phyloP scores from a whole-genome alignment of 2,797 vertebrate genomes.

The Ateles fusciceps region DNA sequence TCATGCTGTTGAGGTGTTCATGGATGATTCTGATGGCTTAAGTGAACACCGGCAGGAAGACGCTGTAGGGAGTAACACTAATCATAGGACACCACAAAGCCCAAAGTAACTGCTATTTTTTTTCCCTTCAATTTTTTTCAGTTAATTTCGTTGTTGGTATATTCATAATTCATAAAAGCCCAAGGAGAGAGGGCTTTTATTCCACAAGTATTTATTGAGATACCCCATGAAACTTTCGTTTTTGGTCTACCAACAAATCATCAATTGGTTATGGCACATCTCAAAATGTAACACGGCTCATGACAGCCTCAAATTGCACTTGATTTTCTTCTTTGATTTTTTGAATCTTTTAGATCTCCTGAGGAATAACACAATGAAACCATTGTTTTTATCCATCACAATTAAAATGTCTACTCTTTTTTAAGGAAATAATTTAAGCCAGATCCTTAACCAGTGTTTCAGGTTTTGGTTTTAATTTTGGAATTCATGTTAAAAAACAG shows the following conservation, averaged over 20 bases:
- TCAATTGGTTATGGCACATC: background rate
- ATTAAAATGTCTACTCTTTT: background rate
- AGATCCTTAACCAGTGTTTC: background rate
- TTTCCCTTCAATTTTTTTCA: background rate
- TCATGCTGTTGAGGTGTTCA: background rate
- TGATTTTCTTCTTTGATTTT: background rate
- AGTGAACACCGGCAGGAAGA: background rate
- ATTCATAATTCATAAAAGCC: background rate
- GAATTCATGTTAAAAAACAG: background rate
- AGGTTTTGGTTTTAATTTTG: background rate
- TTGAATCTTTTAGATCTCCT: background rate
- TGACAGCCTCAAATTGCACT: background rate
- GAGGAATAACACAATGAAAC: background rate
- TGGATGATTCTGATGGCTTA: constrained; percentile 8
- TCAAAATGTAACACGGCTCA: background rate
- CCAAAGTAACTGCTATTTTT: background rate
- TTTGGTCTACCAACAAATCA: background rate
- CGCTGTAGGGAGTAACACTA: background rate
- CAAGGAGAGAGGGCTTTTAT: background rate
- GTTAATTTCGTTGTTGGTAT: background rate
- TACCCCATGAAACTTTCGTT: background rate
- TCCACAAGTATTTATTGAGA: background rate
- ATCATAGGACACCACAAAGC: background rate
- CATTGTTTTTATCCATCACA: background rate
- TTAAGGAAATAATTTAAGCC: background rate